Percentiles rank a stretch among this genome's conserved stretches.
These are phyloP conservation scores for Maniola hyperantus DNA, from an alignment of 2,888 invertebrate genomes.

Conservation along the genomic window DNA sequence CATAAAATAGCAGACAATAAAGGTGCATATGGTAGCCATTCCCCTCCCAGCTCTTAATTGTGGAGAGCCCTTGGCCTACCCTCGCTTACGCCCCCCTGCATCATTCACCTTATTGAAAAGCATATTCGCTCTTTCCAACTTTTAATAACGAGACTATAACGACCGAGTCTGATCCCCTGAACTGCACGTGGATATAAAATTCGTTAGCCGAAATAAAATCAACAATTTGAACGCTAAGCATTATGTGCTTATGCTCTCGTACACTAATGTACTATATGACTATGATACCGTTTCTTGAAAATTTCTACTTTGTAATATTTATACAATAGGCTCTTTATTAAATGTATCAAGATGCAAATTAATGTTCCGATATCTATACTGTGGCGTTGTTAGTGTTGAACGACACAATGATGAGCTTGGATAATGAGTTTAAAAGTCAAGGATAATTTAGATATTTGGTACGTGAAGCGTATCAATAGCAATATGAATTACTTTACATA, in stretches of 20 bases:
- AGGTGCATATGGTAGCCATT: slow-evolving; percentile 1
- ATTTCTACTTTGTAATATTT: background rate
- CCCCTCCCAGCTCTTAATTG: slow-evolving; percentile 18
- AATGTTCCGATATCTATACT: background rate
- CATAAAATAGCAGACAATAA: background rate
- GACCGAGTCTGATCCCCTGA: slow-evolving; percentile 21
- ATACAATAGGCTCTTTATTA: slow-evolving; percentile 10
- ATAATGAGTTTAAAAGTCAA: background rate
- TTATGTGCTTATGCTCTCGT: background rate
- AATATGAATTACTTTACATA: background rate
- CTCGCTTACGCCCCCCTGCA: slow-evolving; percentile 27
- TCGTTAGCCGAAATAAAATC: slow-evolving; percentile 10
- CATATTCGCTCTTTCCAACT: slow-evolving; percentile 41
- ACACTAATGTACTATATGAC: background rate
- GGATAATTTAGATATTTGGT: background rate
- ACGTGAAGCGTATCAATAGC: background rate
- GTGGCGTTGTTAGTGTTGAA: background rate
- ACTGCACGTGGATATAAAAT: slow-evolving; percentile 24
- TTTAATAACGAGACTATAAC: slow-evolving; percentile 45
- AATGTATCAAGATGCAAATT: background rate
- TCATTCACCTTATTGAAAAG: slow-evolving; percentile 33
- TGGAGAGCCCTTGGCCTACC: slow-evolving; percentile 28
- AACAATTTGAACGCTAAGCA: slow-evolving; percentile 2
- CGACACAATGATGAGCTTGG: background rate
- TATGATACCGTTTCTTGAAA: slow-evolving; percentile 4